These are phyloP conservation scores for Australoheros facetus DNA, from an alignment of 2,797 vertebrate species.

Conservation along the genomic window DNA sequence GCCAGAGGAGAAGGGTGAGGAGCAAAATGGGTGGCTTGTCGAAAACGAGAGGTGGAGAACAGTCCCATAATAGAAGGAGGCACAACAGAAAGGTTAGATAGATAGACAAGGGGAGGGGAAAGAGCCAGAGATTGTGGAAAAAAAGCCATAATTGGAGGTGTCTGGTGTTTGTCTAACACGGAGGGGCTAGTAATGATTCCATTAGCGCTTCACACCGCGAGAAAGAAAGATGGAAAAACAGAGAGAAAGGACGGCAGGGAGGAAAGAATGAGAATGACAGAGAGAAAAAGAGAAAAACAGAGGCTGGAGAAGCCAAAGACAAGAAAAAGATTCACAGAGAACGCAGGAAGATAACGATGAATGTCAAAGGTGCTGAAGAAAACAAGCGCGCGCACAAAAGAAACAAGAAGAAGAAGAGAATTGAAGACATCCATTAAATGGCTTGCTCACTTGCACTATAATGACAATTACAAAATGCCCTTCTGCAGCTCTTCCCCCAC, in stretches of 20 bases:
- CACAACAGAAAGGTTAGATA: constrained; percentile 60
- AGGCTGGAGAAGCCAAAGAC: not conserved
- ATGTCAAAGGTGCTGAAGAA: constrained; percentile 5
- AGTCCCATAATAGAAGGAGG: constrained; percentile 68
- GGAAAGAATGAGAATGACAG: constrained; percentile 9
- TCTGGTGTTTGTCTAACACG: constrained; percentile 81
- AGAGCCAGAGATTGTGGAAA: constrained; percentile 59
- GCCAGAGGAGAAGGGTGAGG: constrained; percentile 49
- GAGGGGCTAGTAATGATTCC: constrained; percentile 82
- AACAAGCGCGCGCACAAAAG: constrained; percentile 20
- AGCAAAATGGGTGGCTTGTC: constrained; percentile 44
- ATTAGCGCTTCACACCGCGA: constrained; percentile 77
- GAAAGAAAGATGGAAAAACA: constrained; percentile 20
- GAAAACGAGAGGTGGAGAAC: constrained; percentile 26
- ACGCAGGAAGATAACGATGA: constrained; percentile 29
- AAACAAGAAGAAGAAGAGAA: constrained; percentile 44
- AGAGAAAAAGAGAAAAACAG: not conserved
- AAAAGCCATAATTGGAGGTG: constrained; percentile 76
- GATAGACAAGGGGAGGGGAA: constrained; percentile 60
- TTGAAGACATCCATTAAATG: constrained; percentile 51
- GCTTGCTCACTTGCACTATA: constrained; percentile 59
- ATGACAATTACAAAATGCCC: constrained; percentile 57
- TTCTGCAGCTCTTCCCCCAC: constrained; percentile 13
- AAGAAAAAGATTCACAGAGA: constrained; percentile 25
- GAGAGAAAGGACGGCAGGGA: constrained; percentile 3